These are phyloP conservation scores for Epinephelus coioides DNA, from an alignment of 2,797 vertebrate genomes.

Conservation along the genomic window DNA sequence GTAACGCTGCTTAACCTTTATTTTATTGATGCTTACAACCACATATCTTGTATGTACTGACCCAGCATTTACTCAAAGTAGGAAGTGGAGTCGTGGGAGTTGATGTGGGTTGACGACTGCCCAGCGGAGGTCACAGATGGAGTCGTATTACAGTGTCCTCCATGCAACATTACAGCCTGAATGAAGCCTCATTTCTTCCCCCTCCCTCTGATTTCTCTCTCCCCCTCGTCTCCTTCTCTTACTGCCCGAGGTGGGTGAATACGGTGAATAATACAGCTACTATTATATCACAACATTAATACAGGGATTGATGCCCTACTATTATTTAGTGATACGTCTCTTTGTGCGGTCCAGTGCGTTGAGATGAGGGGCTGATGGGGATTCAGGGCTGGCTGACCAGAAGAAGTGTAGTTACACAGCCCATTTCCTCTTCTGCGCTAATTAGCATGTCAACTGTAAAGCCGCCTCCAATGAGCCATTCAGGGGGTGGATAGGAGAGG, in stretches of 20 bases:
- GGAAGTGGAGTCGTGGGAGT: conserved; percentile 18
- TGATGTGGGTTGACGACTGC: conserved; percentile 25
- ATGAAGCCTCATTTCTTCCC: conserved; percentile 39
- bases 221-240: conserved; percentile 14
- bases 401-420: conserved; percentile 75
- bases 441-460: conserved; percentile 82
- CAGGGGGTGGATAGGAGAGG: conserved; percentile 25
- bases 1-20: conserved; percentile 10
- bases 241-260: conserved; percentile 13
- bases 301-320: conserved; percentile 57
- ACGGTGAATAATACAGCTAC: conserved; percentile 36
- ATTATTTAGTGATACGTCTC: conserved; percentile 60
- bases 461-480: conserved; percentile 69
- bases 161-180: conserved; percentile 32
- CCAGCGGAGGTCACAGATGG: conserved; percentile 49
- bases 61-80: conserved; percentile 17
- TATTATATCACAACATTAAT: conserved; percentile 53
- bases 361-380: conserved; percentile 52
- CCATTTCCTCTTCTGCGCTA: conserved; percentile 74
- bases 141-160: conserved; percentile 50
- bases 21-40: conserved; percentile 16
- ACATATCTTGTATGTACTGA: conserved; percentile 23
- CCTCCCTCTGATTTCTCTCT: conserved; percentile 3
- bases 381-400: conserved; percentile 66
- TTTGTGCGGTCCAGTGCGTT: conserved; percentile 50